Conservation (phyloP, 2,888 invertebrate species). For the Archaeoteleia sp. region DNA sequence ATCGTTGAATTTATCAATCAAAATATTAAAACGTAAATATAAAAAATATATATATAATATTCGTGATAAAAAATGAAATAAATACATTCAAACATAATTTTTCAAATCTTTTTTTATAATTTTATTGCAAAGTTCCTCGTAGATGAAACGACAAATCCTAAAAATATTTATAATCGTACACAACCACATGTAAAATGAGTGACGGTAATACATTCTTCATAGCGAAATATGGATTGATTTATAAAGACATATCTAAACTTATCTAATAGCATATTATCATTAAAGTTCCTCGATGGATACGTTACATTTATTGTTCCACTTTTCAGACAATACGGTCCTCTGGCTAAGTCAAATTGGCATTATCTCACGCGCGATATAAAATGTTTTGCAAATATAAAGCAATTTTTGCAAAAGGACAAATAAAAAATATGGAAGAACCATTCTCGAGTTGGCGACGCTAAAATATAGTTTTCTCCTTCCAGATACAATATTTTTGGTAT, state of each 20-base stretch:
- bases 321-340: constrained; percentile 11
- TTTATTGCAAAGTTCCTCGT: constrained; percentile 18
- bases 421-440: too few species aligned
- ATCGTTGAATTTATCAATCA: too few species aligned
- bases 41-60: too few species aligned
- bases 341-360: constrained; percentile 2
- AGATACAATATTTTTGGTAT: too few species aligned
- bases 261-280: constrained; percentile 16
- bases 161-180: constrained; percentile 25
- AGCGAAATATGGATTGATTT: constrained; percentile 10
- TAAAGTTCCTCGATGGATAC: too few species aligned
- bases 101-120: too few species aligned
- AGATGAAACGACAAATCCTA: constrained; percentile 30
- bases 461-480: too few species aligned
- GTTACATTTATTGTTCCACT: constrained; percentile 5
- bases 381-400: neutral
- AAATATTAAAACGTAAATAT: too few species aligned
- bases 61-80: too few species aligned
- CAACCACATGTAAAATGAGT: constrained; percentile 24
- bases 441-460: too few species aligned
- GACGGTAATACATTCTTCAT: constrained; percentile 18
- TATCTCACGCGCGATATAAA: neutral
- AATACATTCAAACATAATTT: constrained; percentile 36
- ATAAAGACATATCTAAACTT: constrained; percentile 22
- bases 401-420: too few species aligned